Evolutionary conservation across 1,140 invertebrate species (phyloP).

Genomic region (Drosophila tsacasi): DNA sequence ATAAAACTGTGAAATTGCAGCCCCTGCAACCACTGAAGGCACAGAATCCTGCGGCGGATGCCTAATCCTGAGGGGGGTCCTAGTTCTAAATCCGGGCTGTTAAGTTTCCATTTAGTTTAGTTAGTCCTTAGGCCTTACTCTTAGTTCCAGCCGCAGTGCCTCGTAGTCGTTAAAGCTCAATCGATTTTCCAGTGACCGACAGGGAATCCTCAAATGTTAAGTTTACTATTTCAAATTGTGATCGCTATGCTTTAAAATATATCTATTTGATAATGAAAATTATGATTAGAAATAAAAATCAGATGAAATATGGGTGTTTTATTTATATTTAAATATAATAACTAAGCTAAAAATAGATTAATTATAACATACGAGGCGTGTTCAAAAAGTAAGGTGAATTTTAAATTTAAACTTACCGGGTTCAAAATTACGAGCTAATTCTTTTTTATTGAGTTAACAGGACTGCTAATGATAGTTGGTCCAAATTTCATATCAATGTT

Average conservation of each 20-base stretch:
- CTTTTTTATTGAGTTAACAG: too few species aligned
- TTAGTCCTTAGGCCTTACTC: slow-evolving; percentile 29
- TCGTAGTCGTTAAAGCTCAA: slow-evolving; percentile 36
- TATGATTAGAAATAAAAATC: slow-evolving; percentile 32
- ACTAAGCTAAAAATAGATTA: too few species aligned
- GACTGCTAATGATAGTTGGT: too few species aligned
- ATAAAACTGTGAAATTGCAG: slow-evolving; percentile 65
- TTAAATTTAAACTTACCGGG: too few species aligned
- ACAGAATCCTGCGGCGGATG: slow-evolving; percentile 5
- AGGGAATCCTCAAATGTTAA: slow-evolving; percentile 43
- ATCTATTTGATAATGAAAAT: slow-evolving; percentile 23
- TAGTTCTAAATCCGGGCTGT: slow-evolving; percentile 50
- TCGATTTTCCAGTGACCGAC: slow-evolving; percentile 48
- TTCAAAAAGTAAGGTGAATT: too few species aligned
- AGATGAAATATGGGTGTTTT: neutral
- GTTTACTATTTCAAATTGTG: slow-evolving; percentile 49
- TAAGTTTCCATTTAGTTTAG: slow-evolving; percentile 48
- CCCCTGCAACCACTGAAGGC: slow-evolving; percentile 46
- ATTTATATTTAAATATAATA: too few species aligned
- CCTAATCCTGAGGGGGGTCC: slow-evolving; percentile 11
- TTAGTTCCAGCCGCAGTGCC: slow-evolving; percentile 37
- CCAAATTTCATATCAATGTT: too few species aligned
- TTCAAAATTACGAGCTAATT: too few species aligned
- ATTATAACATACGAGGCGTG: too few species aligned
- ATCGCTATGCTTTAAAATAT: slow-evolving; percentile 48